phyloP scores from a whole-genome alignment of 2,113 vertebrate species.

The Taurulus bubalis region DNA sequence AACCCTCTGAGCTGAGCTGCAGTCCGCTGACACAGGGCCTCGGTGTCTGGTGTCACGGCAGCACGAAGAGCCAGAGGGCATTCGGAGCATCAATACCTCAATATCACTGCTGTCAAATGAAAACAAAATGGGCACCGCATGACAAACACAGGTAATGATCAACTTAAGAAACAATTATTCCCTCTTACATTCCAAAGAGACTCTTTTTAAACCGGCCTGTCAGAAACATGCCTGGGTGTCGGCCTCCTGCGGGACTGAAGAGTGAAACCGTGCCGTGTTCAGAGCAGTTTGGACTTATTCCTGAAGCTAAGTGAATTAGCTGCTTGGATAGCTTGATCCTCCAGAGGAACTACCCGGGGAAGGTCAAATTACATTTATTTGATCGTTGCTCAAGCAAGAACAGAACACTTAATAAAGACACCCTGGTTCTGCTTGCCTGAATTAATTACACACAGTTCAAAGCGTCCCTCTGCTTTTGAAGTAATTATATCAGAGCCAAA shows the following conservation, averaged over 20 bases:
- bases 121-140: not conserved
- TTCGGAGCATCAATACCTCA: constrained; percentile 15
- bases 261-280: constrained; percentile 30
- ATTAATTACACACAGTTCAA: constrained; percentile 69
- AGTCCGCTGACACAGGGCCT: constrained; percentile 56
- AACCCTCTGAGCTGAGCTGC: constrained; percentile 57
- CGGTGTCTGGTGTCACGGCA: constrained; percentile 47
- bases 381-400: constrained; percentile 64
- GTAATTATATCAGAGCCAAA: constrained; percentile 57
- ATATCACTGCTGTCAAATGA: not conserved
- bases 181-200: not conserved
- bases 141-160: not conserved
- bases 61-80: constrained; percentile 24
- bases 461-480: constrained; percentile 57
- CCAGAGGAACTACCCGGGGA: constrained; percentile 43
- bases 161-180: not conserved
- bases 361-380: constrained; percentile 68
- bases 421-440: constrained; percentile 59
- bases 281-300: constrained; percentile 21
- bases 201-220: not conserved
- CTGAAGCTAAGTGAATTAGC: constrained; percentile 54
- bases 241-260: constrained; percentile 5
- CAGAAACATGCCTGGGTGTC: constrained; percentile 7
- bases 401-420: constrained; percentile 66
- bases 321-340: constrained; percentile 59